These are phyloP conservation scores for Theristicus caerulescens DNA, from an alignment of 2,113 vertebrate genomes.

Conservation along the genomic window DNA sequence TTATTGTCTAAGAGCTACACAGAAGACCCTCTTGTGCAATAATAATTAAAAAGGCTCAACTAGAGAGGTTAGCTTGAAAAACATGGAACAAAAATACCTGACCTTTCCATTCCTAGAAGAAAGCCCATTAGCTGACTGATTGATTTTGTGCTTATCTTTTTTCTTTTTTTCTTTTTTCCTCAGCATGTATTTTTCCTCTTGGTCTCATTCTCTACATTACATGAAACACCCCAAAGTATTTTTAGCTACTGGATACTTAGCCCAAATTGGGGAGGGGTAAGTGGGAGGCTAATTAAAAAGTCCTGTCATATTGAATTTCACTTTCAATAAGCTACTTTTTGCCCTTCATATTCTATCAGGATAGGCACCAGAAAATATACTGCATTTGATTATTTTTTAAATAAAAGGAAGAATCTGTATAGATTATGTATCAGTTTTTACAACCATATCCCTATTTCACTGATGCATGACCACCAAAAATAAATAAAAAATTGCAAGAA, in stretches of 20 bases:
- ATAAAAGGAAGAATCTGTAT: not conserved
- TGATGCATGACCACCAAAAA: not conserved
- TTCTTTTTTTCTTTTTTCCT: not conserved
- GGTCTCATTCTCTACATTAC: not conserved
- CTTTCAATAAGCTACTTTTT: not conserved
- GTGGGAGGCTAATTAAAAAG: not conserved
- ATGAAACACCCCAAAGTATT: not conserved
- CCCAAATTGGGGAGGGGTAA: not conserved
- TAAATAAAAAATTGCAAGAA: not conserved
- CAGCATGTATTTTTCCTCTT: not conserved
- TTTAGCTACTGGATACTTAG: not conserved
- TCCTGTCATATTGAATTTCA: not conserved
- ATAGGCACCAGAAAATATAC: not conserved
- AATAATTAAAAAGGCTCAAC: slow-evolving; percentile 36
- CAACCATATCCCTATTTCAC: not conserved
- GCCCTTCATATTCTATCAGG: not conserved
- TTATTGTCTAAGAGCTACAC: slow-evolving; percentile 5
- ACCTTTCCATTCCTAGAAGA: slow-evolving; percentile 38
- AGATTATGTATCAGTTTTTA: not conserved
- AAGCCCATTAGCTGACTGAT: slow-evolving; percentile 46
- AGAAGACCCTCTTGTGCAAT: not conserved
- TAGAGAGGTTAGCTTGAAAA: slow-evolving; percentile 27
- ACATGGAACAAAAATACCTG: not conserved
- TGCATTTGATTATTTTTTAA: not conserved
- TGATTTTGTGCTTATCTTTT: slow-evolving; percentile 35